A percentile compares a stretch with the other conserved stretches of the same genome.
Conservation (phyloP, 37 sponge, comb jelly and placozoan species). For the Eunapius fragilis region DNA sequence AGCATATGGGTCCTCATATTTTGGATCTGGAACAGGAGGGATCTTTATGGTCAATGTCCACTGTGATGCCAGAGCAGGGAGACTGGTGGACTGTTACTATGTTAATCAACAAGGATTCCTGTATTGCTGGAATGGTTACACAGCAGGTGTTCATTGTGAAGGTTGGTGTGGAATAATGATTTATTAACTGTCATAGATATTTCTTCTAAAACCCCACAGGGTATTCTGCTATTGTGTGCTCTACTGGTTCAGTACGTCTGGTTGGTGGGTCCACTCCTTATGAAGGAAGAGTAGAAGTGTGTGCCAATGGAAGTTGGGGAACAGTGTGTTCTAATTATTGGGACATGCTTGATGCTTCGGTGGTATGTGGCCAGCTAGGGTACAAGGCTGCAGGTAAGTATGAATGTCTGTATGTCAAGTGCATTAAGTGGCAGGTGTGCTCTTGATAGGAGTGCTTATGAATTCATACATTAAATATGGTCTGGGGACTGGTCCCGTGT, state of each 20-base stretch:
- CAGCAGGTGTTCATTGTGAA: background rate
- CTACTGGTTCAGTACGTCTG: constrained; percentile 6
- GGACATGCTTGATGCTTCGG: constrained; percentile 4
- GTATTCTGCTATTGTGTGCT: background rate
- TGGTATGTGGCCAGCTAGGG: constrained; percentile 5
- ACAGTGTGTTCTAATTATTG: constrained; percentile 40
- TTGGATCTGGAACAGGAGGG: background rate
- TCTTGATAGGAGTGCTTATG: background rate
- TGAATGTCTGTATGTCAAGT: background rate
- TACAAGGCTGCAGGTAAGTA: constrained; percentile 1
- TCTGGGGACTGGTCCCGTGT: background rate
- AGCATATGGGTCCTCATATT: background rate
- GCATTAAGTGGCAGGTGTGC: background rate
- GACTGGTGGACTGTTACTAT: background rate
- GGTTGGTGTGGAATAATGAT: background rate
- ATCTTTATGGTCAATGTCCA: background rate
- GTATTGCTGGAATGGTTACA: background rate
- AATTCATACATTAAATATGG: background rate
- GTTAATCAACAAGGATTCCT: background rate
- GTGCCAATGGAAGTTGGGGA: constrained; percentile 38
- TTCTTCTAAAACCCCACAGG: background rate
- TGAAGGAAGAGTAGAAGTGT: constrained; percentile 42
- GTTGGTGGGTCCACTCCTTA: constrained; percentile 7
- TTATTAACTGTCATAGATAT: too few species aligned
- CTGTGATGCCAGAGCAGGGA: background rate